phyloP scores from a whole-genome alignment of 2,888 invertebrate species.

The Erynnis tages region DNA sequence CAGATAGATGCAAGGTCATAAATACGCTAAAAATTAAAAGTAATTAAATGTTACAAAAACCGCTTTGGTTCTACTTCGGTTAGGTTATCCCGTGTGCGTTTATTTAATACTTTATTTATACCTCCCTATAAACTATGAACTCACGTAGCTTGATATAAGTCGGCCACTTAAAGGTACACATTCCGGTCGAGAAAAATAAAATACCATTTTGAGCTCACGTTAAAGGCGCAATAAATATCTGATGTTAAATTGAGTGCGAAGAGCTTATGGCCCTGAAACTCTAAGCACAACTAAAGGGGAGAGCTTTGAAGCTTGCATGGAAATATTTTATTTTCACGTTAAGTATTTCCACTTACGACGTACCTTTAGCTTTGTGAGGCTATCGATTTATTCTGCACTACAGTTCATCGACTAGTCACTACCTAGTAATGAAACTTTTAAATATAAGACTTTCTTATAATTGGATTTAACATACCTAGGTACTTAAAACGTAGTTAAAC shows the following conservation, averaged over 20 bases:
- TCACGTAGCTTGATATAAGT: conserved; percentile 52
- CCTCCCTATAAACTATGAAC: no score
- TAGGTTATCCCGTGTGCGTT: no score
- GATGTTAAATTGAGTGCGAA: conserved; percentile 76
- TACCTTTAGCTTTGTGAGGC: not conserved
- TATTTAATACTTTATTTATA: no score
- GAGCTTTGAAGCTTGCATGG: conserved; percentile 45
- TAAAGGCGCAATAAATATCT: conserved; percentile 73
- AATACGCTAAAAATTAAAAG: no score
- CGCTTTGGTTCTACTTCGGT: no score
- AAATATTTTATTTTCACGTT: conserved; percentile 26
- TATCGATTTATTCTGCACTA: not conserved
- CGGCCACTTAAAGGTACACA: conserved; percentile 50
- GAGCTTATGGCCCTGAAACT: conserved; percentile 67
- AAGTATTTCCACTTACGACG: conserved; percentile 4
- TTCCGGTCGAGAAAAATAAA: conserved; percentile 56
- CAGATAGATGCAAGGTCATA: no score
- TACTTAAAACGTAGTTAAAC: no score
- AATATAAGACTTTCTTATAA: no score
- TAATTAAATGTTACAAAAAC: no score
- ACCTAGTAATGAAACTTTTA: no score
- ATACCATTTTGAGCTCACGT: conserved; percentile 61
- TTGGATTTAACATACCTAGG: no score
- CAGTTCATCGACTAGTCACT: no score
- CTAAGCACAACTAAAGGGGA: conserved; percentile 53